These are phyloP conservation scores for Hylaeus anthracinus DNA, from an alignment of 1,140 invertebrate genomes.

Conservation along the genomic window DNA sequence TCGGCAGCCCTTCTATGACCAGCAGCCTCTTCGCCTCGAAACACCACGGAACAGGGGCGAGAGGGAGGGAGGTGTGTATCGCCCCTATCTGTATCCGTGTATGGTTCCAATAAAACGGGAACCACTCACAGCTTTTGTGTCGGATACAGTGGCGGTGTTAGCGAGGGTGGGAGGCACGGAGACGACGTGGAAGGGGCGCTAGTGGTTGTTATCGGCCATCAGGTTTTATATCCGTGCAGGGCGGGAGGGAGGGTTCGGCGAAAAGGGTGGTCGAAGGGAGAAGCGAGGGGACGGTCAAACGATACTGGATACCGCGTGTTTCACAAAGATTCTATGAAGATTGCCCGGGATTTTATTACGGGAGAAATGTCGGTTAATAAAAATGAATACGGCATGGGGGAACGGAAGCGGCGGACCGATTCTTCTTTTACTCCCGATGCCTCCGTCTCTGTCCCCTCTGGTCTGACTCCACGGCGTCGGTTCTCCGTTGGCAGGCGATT, in stretches of 20 bases:
- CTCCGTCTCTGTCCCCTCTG: constrained; percentile 56
- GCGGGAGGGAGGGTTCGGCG: constrained; percentile 50
- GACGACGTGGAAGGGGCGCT: constrained; percentile 60
- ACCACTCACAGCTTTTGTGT: constrained; percentile 81
- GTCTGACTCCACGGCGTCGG: constrained; percentile 35
- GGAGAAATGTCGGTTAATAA: constrained; percentile 82
- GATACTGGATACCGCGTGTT: constrained; percentile 80
- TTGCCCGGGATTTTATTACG: constrained; percentile 81
- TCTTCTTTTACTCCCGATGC: constrained; percentile 45
- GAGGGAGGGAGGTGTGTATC: constrained; percentile 49
- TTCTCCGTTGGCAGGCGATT: constrained; percentile 65
- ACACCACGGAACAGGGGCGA: constrained; percentile 6
- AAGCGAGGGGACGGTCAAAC: constrained; percentile 64
- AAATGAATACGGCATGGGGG: constrained; percentile 77
- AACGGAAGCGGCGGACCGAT: background rate
- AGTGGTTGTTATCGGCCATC: constrained; percentile 82
- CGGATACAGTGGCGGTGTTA: constrained; percentile 74
- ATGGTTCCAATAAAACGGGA: constrained; percentile 81
- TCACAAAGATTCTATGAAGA: constrained; percentile 82
- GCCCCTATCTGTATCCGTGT: constrained; percentile 77
- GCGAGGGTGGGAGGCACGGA: constrained; percentile 13
- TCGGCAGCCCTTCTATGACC: constrained; percentile 31
- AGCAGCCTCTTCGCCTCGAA: constrained; percentile 44
- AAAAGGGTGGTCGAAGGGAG: constrained; percentile 19
- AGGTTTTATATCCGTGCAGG: constrained; percentile 80